Evolutionary conservation across 2,113 vertebrate genomes (phyloP).

Genomic region (Phaethon lepturus): DNA sequence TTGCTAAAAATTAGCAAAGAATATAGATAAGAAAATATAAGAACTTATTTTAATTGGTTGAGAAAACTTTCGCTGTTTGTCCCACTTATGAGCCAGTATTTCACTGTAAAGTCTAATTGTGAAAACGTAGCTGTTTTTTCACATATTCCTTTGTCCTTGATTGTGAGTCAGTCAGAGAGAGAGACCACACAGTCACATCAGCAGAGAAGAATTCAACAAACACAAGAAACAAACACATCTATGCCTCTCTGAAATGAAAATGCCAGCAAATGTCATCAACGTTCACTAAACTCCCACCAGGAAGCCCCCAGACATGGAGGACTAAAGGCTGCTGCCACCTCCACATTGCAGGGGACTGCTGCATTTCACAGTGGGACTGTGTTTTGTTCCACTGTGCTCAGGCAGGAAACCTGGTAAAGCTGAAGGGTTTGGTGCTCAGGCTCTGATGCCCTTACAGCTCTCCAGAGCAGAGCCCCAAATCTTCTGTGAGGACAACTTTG

Average conservation of each 20-base stretch:
- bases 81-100: not conserved
- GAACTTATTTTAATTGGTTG: not conserved
- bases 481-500: not conserved
- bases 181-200: not conserved
- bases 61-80: not conserved
- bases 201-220: not conserved
- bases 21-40: not conserved
- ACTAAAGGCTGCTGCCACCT: not conserved
- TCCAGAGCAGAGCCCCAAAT: not conserved
- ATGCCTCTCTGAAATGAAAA: not conserved
- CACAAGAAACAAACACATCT: not conserved
- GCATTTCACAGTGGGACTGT: not conserved
- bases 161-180: not conserved
- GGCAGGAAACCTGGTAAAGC: not conserved
- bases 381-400: not conserved
- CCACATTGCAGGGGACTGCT: fast-evolving
- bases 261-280: not conserved
- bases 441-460: fast-evolving
- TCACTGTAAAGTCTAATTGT: not conserved
- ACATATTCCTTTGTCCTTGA: not conserved
- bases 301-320: not conserved
- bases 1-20: not conserved
- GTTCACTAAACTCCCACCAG: not conserved
- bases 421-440: fast-evolving
- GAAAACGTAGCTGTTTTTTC: not conserved